Evolutionary conservation across 2,888 invertebrate genomes (phyloP).

Genomic region (Oscheius myriophilus): DNA sequence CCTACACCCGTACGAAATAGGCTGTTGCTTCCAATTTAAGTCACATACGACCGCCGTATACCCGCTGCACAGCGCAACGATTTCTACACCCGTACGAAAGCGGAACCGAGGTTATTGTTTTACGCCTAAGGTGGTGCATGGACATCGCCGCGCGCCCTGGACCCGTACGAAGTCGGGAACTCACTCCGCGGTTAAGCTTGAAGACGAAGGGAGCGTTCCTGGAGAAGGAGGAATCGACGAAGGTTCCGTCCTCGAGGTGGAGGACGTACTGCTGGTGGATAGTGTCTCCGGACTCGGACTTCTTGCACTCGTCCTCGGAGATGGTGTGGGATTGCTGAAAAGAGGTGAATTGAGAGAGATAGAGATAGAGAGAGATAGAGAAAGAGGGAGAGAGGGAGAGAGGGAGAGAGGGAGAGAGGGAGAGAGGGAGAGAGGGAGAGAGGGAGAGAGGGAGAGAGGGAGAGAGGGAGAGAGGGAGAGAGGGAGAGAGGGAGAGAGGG

Average conservation of each 20-base stretch:
- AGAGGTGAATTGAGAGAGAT: not conserved
- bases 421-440: not conserved
- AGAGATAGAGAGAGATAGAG: not conserved
- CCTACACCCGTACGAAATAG: too few relatives aligned
- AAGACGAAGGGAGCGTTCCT: slow-evolving; percentile 69
- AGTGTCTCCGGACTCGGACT: slow-evolving; percentile 61
- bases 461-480: not conserved
- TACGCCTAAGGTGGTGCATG: too few relatives aligned
- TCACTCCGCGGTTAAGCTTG: slow-evolving; percentile 55
- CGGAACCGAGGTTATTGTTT: too few relatives aligned
- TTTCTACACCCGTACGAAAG: too few relatives aligned
- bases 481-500: not conserved
- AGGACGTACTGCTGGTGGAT: slow-evolving; percentile 68
- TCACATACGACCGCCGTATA: too few relatives aligned
- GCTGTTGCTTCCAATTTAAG: too few relatives aligned
- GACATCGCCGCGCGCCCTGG: too few relatives aligned
- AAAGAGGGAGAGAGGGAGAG: not conserved
- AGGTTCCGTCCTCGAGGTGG: slow-evolving; percentile 68
- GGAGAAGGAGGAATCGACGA: slow-evolving; percentile 66
- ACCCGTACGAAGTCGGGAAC: slow-evolving; percentile 5
- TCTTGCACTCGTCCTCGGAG: slow-evolving; percentile 50
- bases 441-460: not conserved
- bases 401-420: not conserved
- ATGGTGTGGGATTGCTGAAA: slow-evolving; percentile 53
- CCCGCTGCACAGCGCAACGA: too few relatives aligned